Evolutionary conservation across 2,113 vertebrate species (phyloP).

Genomic region (Scortum barcoo): DNA sequence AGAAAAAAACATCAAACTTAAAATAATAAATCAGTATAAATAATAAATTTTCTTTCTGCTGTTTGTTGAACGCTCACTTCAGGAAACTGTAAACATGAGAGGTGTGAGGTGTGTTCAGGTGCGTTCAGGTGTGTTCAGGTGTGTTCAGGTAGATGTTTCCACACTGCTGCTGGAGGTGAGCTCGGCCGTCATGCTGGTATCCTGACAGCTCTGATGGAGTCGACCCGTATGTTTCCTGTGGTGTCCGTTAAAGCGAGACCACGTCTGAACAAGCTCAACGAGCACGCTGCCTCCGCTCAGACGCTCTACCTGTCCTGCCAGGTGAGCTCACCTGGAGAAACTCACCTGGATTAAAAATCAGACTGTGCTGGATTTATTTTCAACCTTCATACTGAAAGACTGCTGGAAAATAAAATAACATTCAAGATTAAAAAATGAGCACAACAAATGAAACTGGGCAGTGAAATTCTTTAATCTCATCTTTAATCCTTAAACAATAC

Average conservation of each 20-base stretch:
- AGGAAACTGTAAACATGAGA: neutral
- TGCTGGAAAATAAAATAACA: too few species aligned
- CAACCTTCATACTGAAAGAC: neutral
- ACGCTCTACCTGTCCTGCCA: neutral
- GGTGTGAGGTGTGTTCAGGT: too few species aligned
- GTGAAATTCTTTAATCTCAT: too few species aligned
- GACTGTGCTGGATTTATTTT: too few species aligned
- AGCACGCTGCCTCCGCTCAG: neutral
- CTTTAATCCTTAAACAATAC: too few species aligned
- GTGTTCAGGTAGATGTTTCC: neutral
- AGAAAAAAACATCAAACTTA: neutral
- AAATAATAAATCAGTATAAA: too few species aligned
- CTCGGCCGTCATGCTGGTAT: conserved; percentile 54
- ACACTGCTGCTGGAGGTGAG: conserved; percentile 12
- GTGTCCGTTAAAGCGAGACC: conserved; percentile 37
- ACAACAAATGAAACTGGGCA: too few species aligned
- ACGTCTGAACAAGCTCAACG: conserved; percentile 7
- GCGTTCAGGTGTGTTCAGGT: too few species aligned
- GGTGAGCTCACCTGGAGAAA: neutral
- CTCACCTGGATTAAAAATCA: neutral
- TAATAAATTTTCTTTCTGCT: neutral
- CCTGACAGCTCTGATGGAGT: conserved; percentile 22
- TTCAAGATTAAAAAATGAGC: too few species aligned
- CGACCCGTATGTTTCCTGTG: conserved; percentile 29
- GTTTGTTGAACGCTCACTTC: neutral